Percentiles rank a stretch among this genome's conserved stretches.
Evolutionary conservation across 2,888 invertebrate genomes (phyloP).

Genomic region (Drosophila vallismaia): DNA sequence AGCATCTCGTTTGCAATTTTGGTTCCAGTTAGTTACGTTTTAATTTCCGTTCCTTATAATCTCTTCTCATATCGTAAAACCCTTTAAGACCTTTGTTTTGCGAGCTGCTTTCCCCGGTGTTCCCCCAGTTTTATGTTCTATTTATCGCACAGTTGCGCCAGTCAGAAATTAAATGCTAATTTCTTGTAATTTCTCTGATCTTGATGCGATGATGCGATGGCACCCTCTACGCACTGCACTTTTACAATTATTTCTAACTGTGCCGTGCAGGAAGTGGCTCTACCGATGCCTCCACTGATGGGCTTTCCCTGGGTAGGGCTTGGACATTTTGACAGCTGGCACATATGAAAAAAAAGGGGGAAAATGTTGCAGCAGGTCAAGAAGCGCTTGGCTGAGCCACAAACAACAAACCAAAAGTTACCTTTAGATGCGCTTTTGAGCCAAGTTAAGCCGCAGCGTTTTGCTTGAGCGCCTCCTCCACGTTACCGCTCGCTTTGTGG

Average conservation of each 20-base stretch:
- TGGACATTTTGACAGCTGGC: conserved; percentile 58
- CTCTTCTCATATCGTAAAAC: conserved; percentile 17
- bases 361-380: conserved; percentile 40
- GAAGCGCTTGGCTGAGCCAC: conserved; percentile 53
- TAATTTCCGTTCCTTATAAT: conserved; percentile 1
- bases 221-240: conserved; percentile 33
- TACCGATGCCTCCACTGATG: not conserved
- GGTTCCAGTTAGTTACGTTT: not conserved
- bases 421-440: conserved; percentile 38
- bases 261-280: conserved; percentile 37
- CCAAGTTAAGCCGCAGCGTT: conserved; percentile 25
- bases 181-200: conserved; percentile 39
- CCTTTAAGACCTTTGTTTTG: not conserved
- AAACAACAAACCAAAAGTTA: not conserved
- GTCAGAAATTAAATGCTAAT: conserved; percentile 32
- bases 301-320: conserved; percentile 7
- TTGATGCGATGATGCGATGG: conserved; percentile 24
- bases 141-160: no score
- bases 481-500: conserved; percentile 1
- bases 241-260: conserved; percentile 29
- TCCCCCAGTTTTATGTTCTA: conserved; percentile 3
- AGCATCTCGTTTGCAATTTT: not conserved
- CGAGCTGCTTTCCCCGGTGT: conserved; percentile 1
- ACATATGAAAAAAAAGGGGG: conserved; percentile 16
- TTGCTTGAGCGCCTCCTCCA: conserved; percentile 30